phyloP scores from a whole-genome alignment of 2,797 vertebrate species.

The Acanthiza pusilla region DNA sequence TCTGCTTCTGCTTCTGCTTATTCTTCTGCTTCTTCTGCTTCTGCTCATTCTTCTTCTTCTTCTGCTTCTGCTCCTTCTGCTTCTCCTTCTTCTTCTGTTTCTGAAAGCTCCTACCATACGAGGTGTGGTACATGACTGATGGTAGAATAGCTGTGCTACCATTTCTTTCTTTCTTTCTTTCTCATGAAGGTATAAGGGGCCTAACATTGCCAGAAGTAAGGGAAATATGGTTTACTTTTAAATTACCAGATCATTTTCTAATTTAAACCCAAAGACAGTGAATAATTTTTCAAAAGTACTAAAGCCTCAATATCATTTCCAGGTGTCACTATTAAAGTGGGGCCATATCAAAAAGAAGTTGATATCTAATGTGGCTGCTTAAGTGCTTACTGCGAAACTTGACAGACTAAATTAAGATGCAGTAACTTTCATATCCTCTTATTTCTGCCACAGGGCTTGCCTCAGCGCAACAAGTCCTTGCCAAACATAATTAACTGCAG shows the following conservation, averaged over 20 bases:
- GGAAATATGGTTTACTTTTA: not conserved
- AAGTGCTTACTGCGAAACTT: not conserved
- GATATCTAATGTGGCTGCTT: not conserved
- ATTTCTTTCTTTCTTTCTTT: not conserved
- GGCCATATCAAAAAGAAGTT: not conserved
- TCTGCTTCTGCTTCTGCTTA: too few species aligned
- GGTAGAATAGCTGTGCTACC: not conserved
- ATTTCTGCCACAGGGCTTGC: not conserved
- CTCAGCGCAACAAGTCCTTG: not conserved
- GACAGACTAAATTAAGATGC: not conserved
- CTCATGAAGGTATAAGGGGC: not conserved
- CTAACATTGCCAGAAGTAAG: not conserved
- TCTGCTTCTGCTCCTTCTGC: too few species aligned
- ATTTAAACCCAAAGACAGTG: not conserved
- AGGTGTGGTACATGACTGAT: not conserved
- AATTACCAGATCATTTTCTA: not conserved
- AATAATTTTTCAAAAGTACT: not conserved
- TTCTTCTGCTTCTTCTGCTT: too few species aligned
- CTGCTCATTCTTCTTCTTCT: too few species aligned
- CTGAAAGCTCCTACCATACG: not conserved
- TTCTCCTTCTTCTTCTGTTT: too few species aligned
- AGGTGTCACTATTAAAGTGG: not conserved
- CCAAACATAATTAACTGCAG: not conserved
- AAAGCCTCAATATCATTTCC: not conserved
- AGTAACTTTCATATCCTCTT: not conserved